Evolutionary conservation across 2,888 invertebrate species (phyloP), one percentile per base, ranked within the genome.

Genomic region (Caenorhabditis angaria): DNA sequence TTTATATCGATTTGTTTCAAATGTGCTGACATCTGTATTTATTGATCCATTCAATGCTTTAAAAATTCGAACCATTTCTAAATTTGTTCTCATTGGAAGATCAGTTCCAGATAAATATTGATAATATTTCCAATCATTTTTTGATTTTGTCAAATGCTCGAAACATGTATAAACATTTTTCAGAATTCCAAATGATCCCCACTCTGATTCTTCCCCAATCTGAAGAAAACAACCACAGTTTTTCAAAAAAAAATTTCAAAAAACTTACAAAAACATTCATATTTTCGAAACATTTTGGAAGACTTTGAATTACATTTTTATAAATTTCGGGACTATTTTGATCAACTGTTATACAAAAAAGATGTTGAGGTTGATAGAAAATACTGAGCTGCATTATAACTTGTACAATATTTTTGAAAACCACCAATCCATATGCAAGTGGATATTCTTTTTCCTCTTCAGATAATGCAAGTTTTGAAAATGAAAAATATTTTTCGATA

Each of bases 51-150:
- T 79, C 22, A 79, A 48, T 6, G 77, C 77, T 57, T 79, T 75
- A 63, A 79, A 74, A 32, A 79, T 72, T 18, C 77, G 57, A 14
- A 79, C 77, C 79, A 79, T 79, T 29, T 79, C 79, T 12, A 77
- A 50, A 65, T 79, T 79, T 25, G 79, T 79, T 32, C 76, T 48
- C 41, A 79, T 64, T 25, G 79, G 79, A 18, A 79, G 65, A 65
- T 80, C 80, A 8, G 71, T 70, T 50, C 80, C 80, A 27, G 77
- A 70, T 10, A 80, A 51, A 28, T 80, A 80, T 61, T 80, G 71
- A 51, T 76, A 76, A 29, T 76, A 72, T 24, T 70, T 64, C 76
- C 76, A 76, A 1, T 48, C 22, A 24, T 69, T 57, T n/a, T 72
- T 51, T 2, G 61, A 24, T 20, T 56, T 51, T 12, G 76, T 18